These are phyloP conservation scores for Temnopleurus reevesii DNA, from an alignment of 53 echinoderm and acorn worm genomes.

Conservation along the genomic window DNA sequence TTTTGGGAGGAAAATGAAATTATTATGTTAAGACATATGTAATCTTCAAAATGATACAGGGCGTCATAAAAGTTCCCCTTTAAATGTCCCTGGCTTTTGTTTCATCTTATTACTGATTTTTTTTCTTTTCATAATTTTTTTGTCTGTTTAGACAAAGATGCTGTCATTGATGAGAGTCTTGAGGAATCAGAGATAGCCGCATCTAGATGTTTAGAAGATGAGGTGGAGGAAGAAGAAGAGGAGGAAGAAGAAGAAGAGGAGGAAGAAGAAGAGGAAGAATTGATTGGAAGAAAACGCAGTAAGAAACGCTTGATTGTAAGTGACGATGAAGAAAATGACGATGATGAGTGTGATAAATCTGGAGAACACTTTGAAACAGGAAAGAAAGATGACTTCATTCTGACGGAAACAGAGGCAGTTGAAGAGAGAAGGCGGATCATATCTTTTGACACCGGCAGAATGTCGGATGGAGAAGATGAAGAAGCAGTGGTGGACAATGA, in stretches of 20 bases:
- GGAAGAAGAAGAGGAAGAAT: not conserved
- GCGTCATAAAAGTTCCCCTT: no score
- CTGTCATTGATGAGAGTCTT: slow-evolving; percentile 7
- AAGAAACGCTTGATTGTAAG: not conserved
- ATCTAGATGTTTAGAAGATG: no score
- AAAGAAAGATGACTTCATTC: not conserved
- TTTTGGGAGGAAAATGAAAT: no score
- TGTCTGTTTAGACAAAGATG: not conserved
- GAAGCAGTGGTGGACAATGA: slow-evolving; percentile 19
- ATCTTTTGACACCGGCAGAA: not conserved
- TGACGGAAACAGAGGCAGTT: not conserved
- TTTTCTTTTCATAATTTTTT: not conserved
- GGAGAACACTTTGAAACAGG: not conserved
- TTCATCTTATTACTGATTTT: no score
- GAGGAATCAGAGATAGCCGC: not conserved
- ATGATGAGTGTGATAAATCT: not conserved
- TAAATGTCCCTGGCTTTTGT: not conserved
- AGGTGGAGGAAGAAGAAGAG: not conserved
- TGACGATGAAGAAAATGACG: slow-evolving; percentile 42
- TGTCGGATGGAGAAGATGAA: slow-evolving; percentile 17
- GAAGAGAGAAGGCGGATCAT: not conserved
- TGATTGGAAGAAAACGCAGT: not conserved
- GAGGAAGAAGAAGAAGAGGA: slow-evolving; percentile 4
- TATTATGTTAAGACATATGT: no score
- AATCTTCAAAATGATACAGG: no score